Percentiles rank a stretch among this genome's conserved stretches.
Conservation (phyloP, 2,888 invertebrate species). For the Orchesella flavescens region DNA sequence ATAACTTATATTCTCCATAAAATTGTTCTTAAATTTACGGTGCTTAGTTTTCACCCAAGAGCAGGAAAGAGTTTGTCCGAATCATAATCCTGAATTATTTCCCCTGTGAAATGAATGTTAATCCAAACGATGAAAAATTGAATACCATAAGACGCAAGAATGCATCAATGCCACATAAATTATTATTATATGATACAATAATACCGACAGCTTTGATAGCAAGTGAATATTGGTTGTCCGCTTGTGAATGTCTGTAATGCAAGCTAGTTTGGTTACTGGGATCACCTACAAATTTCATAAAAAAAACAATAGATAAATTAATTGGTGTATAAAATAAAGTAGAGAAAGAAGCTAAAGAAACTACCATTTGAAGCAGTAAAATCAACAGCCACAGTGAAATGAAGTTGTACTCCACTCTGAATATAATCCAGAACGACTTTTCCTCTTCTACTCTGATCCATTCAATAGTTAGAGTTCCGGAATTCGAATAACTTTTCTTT, state of each 20-base stretch:
- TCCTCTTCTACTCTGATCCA: constrained; percentile 69
- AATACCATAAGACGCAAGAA: neutral
- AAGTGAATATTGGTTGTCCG: constrained; percentile 76
- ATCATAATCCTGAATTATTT: constrained; percentile 75
- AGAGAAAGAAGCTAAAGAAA: too few relatives aligned
- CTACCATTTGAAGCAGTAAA: constrained; percentile 74
- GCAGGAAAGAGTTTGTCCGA: constrained; percentile 72
- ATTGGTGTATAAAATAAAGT: too few relatives aligned
- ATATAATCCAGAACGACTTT: constrained; percentile 76
- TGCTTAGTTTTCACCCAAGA: too few relatives aligned
- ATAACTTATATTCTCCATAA: too few relatives aligned
- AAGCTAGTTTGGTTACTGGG: constrained; percentile 73
- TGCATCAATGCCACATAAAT: constrained; percentile 52
- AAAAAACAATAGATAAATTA: too few relatives aligned
- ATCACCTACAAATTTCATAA: constrained; percentile 67
- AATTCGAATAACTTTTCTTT: constrained; percentile 76
- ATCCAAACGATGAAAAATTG: neutral
- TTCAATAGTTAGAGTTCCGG: constrained; percentile 76
- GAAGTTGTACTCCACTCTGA: constrained; percentile 74
- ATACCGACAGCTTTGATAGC: constrained; percentile 76
- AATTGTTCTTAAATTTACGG: too few relatives aligned
- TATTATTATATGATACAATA: constrained; percentile 57
- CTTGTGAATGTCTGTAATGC: constrained; percentile 74
- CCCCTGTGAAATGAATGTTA: constrained; percentile 65
- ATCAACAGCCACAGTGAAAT: constrained; percentile 74